A percentile compares a stretch with the other conserved stretches of the same genome.
phyloP scores from a whole-genome alignment of 92 coral and sea anemone species.

The Paramuricea clavata region DNA sequence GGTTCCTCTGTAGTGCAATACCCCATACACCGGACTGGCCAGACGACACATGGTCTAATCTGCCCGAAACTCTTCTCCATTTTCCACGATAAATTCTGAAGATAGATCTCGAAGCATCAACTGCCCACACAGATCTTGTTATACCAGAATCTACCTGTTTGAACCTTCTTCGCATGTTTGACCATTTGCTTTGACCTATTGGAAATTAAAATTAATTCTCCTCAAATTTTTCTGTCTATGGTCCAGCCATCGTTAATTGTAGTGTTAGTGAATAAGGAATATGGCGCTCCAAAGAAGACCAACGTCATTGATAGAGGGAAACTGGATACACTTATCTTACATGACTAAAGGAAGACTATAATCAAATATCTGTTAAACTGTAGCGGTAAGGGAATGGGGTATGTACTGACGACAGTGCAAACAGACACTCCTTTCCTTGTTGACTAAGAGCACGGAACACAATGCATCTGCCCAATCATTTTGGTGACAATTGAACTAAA shows the following conservation, averaged over 20 bases:
- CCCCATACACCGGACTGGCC: constrained; percentile 28
- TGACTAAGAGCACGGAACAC: not conserved
- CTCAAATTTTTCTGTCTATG: not conserved
- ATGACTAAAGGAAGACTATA: no score
- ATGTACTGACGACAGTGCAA: no score
- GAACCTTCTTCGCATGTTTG: not conserved
- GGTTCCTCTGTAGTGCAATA: no score
- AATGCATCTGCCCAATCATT: not conserved
- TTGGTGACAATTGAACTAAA: not conserved
- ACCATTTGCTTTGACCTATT: not conserved
- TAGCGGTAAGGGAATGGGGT: not conserved
- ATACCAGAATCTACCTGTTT: not conserved
- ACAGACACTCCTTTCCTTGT: not conserved
- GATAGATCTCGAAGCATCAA: not conserved
- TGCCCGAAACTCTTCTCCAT: not conserved
- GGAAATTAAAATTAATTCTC: not conserved
- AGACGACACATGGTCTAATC: not conserved
- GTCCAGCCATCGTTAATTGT: not conserved
- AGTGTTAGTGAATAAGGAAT: not conserved
- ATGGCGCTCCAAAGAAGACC: no score
- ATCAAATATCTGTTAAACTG: not conserved
- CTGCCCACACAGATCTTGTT: constrained; percentile 1
- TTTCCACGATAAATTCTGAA: not conserved
- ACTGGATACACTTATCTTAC: no score
- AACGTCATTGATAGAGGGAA: no score